Evolutionary conservation across 1,140 invertebrate species (phyloP).

Genomic region (Camponotus vicinus): DNA sequence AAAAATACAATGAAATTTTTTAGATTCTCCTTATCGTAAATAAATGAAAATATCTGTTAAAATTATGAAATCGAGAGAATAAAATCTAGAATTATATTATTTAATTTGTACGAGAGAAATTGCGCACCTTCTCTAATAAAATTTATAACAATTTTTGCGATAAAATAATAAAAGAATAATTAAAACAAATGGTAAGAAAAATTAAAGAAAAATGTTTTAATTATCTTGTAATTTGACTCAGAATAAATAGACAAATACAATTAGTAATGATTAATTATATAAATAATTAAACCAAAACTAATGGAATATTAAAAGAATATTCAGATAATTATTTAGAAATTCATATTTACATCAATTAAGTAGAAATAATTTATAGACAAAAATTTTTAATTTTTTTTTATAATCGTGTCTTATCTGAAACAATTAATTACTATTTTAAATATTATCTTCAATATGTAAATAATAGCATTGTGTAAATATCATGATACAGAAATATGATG

Average conservation of each 20-base stretch:
- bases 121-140: not conserved
- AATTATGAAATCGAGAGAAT: not conserved
- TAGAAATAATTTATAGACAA: not conserved
- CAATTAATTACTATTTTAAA: not conserved
- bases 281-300: not conserved
- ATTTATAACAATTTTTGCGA: not conserved
- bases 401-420: not conserved
- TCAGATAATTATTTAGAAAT: not conserved
- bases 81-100: not conserved
- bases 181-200: not conserved
- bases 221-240: not conserved
- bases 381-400: not conserved
- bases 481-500: not conserved
- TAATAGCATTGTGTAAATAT: not conserved
- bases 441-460: not conserved
- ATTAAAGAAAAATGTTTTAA: not conserved
- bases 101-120: not conserved
- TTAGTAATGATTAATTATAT: not conserved
- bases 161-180: not conserved
- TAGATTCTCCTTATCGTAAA: not conserved
- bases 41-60: not conserved
- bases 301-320: not conserved
- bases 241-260: not conserved
- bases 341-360: not conserved
- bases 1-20: not conserved